phyloP scores from a whole-genome alignment of 1,140 invertebrate species.

The Panagrolaimus sp. region DNA sequence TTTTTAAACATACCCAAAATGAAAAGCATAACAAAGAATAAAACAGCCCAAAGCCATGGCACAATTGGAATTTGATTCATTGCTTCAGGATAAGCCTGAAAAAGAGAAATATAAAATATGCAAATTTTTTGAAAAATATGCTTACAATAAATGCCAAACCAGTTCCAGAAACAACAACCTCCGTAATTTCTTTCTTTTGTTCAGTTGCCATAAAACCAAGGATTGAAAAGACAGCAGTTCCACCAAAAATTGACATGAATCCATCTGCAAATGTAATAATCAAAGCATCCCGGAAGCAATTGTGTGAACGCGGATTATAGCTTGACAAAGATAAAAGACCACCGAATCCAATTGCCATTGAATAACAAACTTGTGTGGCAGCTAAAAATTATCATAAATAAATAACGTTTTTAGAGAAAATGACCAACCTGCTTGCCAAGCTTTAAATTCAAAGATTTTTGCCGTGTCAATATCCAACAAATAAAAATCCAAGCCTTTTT shows the following conservation, averaged over 20 bases:
- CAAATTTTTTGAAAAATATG: slow-evolving; percentile 44
- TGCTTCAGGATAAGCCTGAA: slow-evolving; percentile 45
- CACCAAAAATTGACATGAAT: slow-evolving; percentile 67
- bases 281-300: slow-evolving; percentile 64
- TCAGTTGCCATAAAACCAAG: slow-evolving; percentile 66
- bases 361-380: slow-evolving; percentile 44
- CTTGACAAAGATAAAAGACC: slow-evolving; percentile 35
- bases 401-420: slow-evolving; percentile 21
- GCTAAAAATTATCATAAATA: slow-evolving; percentile 33
- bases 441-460: not conserved
- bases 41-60: slow-evolving; percentile 62
- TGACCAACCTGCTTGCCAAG: not conserved
- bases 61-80: slow-evolving; percentile 58
- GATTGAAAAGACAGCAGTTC: slow-evolving; percentile 65
- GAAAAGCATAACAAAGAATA: slow-evolving; percentile 62
- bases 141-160: slow-evolving; percentile 59
- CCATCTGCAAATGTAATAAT: slow-evolving; percentile 69
- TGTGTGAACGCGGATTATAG: slow-evolving; percentile 36
- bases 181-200: slow-evolving; percentile 61
- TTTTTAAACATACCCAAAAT: slow-evolving; percentile 60
- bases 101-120: not conserved
- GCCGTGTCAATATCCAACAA: slow-evolving; percentile 30
- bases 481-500: slow-evolving; percentile 39
- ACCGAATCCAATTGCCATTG: slow-evolving; percentile 36
- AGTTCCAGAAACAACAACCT: slow-evolving; percentile 62